Base-by-base conservation (phyloP, 1,140 invertebrate species). In the Anastatus disparis region DNA sequence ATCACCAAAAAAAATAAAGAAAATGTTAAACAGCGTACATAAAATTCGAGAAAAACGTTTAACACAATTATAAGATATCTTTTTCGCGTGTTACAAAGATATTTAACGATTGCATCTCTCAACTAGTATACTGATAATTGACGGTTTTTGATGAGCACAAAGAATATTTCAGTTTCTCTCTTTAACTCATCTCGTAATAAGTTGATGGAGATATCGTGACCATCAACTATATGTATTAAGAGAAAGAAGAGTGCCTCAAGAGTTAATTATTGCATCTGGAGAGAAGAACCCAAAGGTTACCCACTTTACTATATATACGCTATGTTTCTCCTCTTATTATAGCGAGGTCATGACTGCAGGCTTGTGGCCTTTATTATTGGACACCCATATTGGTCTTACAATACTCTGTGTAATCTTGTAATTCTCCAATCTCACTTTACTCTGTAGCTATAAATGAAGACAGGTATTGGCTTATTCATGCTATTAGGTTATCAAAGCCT, bases 261-360 rank as follows among this genome's bases (percentile, higher is more conserved):
- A 61, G 15, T 27, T 61, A 69, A 69, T 69, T 69, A 69, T 69
- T 61, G 35, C 31, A 52, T 52, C 58, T 52, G 35, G 44, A 69
- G n/a, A n/a, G n/a, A n/a, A n/a, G 17, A 42, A 42, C 2, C 56
- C 50, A n/a, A 26, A 52, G 29, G 46, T 44, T 40, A 13, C 31
- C 24, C 50, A 27, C 12, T 27, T n/a, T n/a, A n/a, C n/a, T n/a
- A n/a, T n/a, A n/a, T n/a, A n/a, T n/a, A n/a, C n/a, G n/a, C n/a
- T n/a, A n/a, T n/a, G n/a, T n/a, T n/a, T n/a, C n/a, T n/a, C n/a
- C n/a, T n/a, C n/a, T n/a, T n/a, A n/a, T n/a, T n/a, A n/a, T n/a
- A n/a, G n/a, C 24, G 0, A 29, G 31, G 29, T 52, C 31, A 29
- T 26, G 46, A 61, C 46, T 31, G 35, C 53, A 67, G 20, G 20